Base-by-base conservation (phyloP, 2,797 vertebrate species). In the Ctenopoma multispine region DNA sequence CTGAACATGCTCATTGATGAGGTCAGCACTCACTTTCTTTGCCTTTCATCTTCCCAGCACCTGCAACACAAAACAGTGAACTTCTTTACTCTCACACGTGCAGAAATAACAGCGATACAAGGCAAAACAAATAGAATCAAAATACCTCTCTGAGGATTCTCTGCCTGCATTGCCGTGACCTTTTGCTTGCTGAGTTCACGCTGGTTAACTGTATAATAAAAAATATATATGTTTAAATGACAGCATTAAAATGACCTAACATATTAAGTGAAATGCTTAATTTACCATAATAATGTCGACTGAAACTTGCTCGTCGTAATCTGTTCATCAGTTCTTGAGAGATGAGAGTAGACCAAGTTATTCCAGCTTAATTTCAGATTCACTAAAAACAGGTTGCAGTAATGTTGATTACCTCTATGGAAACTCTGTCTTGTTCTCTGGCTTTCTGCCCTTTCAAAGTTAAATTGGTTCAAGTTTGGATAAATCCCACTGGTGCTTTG, bases 281-380 rank as follows among this genome's bases (percentile, higher is more conserved):
- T 4, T 68, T 87, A 92, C 91, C 89, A 11, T 92, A 92, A 60
- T 72, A 67, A 67, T 77, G 87, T 0, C 54, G 82, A 44, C 61
- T 41, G 18, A 78, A 0, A 68, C 87, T 90, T 56, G 87, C 24
- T 77, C 78, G 83, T 13, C 83, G 82, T 40, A 92, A 44, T 81
- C 87, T 80, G 77, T 29, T 82, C 48, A 90, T 7, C 56, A 92
- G 72, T 5, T 91, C 91, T 92, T 36, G 17, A 40, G 41, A 61
- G 11, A 21, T 7, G 43, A 69, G 47, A 71, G 15, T 63, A 62
- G 1, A 55, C 7, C 10, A 7, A 58, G 12, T 84, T 41, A 80
- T 11, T 63, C 13, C 24, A 59, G 12, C 20, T 24, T 4, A 18
- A 57, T 24, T 34, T 12, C 29, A 48, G 7, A 54, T 15, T 67